Evolutionary conservation across 2,888 invertebrate species (phyloP).

Genomic region (Parthenolecanium corni): DNA sequence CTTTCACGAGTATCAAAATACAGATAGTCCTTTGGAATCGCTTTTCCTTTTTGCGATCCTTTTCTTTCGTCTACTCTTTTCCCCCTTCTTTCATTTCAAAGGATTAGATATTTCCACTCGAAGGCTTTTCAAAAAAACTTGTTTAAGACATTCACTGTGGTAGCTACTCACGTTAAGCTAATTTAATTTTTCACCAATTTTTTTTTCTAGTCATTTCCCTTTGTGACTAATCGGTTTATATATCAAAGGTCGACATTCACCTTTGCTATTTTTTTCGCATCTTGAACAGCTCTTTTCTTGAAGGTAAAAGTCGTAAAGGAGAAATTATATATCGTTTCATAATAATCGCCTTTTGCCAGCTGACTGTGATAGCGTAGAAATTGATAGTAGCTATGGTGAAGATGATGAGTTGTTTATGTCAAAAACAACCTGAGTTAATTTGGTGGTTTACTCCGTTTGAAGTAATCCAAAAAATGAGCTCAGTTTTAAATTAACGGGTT

Average conservation of each 20-base stretch:
- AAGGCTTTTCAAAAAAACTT: slow-evolving; percentile 9
- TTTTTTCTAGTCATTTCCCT: neutral
- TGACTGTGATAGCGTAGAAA: too few species aligned
- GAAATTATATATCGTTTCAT: too few species aligned
- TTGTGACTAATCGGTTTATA: neutral
- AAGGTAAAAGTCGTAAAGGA: neutral
- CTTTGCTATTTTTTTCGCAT: too few species aligned
- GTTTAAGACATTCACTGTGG: slow-evolving; percentile 4
- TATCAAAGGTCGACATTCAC: slow-evolving; percentile 18
- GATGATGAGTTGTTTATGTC: too few species aligned
- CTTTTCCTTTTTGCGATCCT: neutral
- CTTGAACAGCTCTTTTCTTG: neutral
- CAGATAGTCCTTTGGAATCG: slow-evolving; percentile 10
- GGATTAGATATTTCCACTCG: slow-evolving; percentile 16
- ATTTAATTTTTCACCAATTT: slow-evolving; percentile 22
- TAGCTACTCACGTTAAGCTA: slow-evolving; percentile 13
- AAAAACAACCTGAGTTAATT: too few species aligned
- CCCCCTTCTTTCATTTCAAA: slow-evolving; percentile 1
- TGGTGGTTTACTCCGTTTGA: too few species aligned
- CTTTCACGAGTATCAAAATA: slow-evolving; percentile 9
- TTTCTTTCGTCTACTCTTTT: too few species aligned
- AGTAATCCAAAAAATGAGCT: too few species aligned
- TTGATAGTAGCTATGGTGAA: too few species aligned
- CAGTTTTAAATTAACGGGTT: too few species aligned
- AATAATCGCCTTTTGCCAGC: too few species aligned